Evolutionary conservation across 2,113 vertebrate species (phyloP).

Genomic region (Chaenocephalus aceratus): DNA sequence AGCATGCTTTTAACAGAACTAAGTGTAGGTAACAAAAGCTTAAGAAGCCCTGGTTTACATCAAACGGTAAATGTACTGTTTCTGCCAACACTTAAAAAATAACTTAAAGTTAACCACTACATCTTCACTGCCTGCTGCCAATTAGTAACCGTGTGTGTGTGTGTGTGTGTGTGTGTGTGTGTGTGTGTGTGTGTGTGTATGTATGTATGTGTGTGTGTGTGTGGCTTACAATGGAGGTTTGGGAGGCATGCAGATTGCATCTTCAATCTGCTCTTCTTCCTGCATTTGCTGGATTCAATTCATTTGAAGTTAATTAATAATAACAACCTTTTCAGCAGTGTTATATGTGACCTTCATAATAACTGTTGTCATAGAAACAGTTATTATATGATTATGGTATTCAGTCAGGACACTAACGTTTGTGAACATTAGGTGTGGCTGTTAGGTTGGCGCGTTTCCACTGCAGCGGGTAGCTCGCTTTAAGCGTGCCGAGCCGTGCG

Average conservation of each 20-base stretch:
- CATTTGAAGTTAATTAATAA: background rate
- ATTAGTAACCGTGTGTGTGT: background rate
- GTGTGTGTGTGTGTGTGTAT: background rate
- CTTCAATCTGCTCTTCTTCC: accelerated
- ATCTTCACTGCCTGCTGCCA: background rate
- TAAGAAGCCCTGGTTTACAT: no score
- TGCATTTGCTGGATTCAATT: background rate
- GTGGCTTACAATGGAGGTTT: slow-evolving; percentile 38
- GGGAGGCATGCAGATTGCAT: background rate
- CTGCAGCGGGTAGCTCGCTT: no score
- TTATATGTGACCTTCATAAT: background rate
- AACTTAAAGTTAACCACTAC: background rate
- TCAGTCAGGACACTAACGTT: background rate
- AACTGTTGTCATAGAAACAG: background rate
- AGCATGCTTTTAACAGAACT: background rate
- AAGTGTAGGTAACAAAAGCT: no score
- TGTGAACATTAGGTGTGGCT: background rate
- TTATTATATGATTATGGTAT: background rate
- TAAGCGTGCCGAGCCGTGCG: no score
- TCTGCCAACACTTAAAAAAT: no score
- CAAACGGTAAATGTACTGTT: no score
- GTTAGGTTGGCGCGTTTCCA: background rate
- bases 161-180: no score
- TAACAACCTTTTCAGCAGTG: background rate
- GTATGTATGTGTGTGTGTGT: background rate